phyloP scores from a whole-genome alignment of 2,888 invertebrate genomes.

The Crioceris asparagi region DNA sequence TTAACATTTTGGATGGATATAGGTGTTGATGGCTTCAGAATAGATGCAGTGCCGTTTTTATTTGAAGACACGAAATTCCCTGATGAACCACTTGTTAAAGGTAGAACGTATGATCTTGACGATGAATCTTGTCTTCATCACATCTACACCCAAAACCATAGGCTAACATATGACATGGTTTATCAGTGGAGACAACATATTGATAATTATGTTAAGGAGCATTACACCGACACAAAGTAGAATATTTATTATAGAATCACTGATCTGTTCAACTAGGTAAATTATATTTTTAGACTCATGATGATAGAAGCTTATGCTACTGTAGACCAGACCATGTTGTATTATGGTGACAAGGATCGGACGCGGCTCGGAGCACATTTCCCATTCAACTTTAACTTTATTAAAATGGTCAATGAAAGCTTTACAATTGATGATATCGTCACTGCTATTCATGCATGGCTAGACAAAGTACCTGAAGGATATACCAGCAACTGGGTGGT shows the following conservation, averaged over 20 bases:
- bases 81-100: conserved; percentile 37
- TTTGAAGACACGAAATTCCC: conserved; percentile 34
- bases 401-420: conserved; percentile 44
- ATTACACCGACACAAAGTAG: too few relatives aligned
- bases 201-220: conserved; percentile 42
- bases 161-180: conserved; percentile 52
- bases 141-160: conserved; percentile 47
- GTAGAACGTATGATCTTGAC: conserved; percentile 45
- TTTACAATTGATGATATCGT: conserved; percentile 53
- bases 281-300: conserved; percentile 50
- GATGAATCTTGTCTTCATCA: conserved; percentile 45
- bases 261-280: too few relatives aligned
- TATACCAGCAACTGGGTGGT: conserved; percentile 69
- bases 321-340: conserved; percentile 49
- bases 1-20: conserved; percentile 70
- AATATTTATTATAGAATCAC: too few relatives aligned
- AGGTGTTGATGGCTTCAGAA: conserved; percentile 79
- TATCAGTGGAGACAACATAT: conserved; percentile 54
- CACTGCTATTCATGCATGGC: conserved; percentile 51
- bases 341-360: conserved; percentile 48
- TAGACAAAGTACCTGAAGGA: conserved; percentile 49
- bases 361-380: conserved; percentile 52
- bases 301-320: conserved; percentile 67
- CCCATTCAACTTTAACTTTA: conserved; percentile 69
- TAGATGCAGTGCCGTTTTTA: conserved; percentile 57